These are phyloP conservation scores for Petromus typicus DNA, from an alignment of 2,113 vertebrate genomes.

Conservation along the genomic window DNA sequence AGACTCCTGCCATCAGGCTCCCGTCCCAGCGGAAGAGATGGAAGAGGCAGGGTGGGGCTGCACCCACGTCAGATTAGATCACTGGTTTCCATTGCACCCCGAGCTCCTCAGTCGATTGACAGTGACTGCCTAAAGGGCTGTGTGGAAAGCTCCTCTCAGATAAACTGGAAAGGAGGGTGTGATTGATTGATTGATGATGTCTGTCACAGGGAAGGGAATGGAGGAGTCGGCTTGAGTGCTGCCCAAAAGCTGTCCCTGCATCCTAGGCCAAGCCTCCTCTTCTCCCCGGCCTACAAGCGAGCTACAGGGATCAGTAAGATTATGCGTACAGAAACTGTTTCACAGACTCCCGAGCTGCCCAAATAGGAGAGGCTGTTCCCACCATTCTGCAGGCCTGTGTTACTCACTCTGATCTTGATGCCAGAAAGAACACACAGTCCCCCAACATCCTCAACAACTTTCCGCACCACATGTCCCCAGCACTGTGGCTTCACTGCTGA, in stretches of 20 bases:
- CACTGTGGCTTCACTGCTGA: conserved; percentile 71
- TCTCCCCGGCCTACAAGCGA: neutral
- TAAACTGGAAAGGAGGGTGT: neutral
- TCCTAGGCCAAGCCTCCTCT: neutral
- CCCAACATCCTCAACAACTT: conserved; percentile 53
- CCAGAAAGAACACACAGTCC: conserved; percentile 64
- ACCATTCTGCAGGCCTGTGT: neutral
- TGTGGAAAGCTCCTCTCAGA: neutral
- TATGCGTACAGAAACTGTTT: neutral
- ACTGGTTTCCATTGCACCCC: neutral
- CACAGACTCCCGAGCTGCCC: neutral
- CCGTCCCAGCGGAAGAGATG: neutral
- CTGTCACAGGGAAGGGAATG: neutral
- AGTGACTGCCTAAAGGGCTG: neutral
- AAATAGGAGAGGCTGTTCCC: conserved; percentile 21
- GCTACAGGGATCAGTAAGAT: neutral
- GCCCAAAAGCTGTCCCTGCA: neutral
- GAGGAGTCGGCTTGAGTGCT: fast-evolving
- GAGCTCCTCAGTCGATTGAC: neutral
- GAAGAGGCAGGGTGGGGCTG: neutral
- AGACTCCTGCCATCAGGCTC: too few species aligned
- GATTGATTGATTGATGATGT: neutral
- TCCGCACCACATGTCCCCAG: conserved; percentile 29
- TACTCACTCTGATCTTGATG: neutral
- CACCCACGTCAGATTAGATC: neutral